Evolutionary conservation across 2,113 vertebrate species (phyloP).

Genomic region (Malurus elegans): DNA sequence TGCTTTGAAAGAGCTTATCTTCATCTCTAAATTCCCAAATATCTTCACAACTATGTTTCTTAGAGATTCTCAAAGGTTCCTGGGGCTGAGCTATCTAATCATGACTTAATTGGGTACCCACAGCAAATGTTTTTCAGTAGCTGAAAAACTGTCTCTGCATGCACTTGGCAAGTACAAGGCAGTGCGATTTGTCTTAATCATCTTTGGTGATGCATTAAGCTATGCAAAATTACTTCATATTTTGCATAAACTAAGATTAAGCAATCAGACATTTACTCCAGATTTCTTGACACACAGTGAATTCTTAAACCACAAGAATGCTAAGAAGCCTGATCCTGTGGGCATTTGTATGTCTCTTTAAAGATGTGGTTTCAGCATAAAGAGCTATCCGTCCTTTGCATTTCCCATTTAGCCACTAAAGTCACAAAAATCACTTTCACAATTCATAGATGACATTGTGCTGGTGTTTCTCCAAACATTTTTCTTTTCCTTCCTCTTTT

Average conservation of each 20-base stretch:
- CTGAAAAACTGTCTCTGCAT: background rate
- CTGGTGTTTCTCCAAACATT: background rate
- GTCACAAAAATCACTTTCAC: background rate
- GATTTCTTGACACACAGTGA: background rate
- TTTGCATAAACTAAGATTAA: constrained; percentile 58
- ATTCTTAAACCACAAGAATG: background rate
- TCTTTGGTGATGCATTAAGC: constrained; percentile 41
- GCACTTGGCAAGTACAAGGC: background rate
- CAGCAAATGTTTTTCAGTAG: background rate
- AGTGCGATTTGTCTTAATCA: constrained; percentile 22
- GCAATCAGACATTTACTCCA: constrained; percentile 4
- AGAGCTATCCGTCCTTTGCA: background rate
- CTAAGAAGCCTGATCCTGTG: background rate
- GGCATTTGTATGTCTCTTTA: background rate
- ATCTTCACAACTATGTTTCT: background rate
- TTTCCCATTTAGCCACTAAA: background rate
- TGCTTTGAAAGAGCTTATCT: background rate
- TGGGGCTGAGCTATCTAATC: background rate
- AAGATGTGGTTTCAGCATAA: background rate
- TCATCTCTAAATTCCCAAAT: background rate
- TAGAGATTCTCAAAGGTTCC: background rate
- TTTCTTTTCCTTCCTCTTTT: background rate
- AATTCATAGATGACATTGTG: background rate
- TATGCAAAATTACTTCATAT: constrained; percentile 36
- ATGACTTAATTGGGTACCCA: background rate